Base-by-base conservation (phyloP, 2,113 vertebrate species). In the Thermophis baileyi region DNA sequence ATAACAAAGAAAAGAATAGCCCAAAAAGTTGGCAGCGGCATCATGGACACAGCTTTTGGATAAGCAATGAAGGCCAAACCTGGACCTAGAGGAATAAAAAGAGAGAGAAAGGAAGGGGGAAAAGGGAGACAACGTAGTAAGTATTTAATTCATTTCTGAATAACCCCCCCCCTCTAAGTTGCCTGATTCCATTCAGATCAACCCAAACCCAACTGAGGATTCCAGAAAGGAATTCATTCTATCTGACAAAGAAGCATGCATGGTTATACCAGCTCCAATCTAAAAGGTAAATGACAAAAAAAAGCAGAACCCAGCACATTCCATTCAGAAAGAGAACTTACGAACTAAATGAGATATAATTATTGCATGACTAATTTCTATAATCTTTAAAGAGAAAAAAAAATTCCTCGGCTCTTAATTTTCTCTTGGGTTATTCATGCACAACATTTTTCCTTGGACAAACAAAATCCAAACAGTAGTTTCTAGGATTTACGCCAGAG, bases 1-100 rank as follows among this genome's bases (percentile, higher is more conserved):
- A 99, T 99, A 97, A 99, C 99, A 96, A 99, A 99, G 97, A 99
- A 99, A 69, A 99, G 98, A 96, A 99, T 98, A 93, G 99, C 99
- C 99, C 99, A 99, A 96, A 99, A 99, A 3, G 99, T 99, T 96
- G 99, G 99, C 97, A 99, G 95, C 0, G 99, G 99, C 99, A 99
- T 99, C 99, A 99, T 99, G 46, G 99, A 99, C 96, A 99, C 99
- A 47, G 99, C 99, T 97, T 99, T 99, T 7, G 99, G 99, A 96
- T 99, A 99, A 89, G 99, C 99, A 49, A 99, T 99, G 97, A 99
- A 99, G 95, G 99, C 99, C 98, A 99, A 96, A 94, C 99, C 99
- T 25, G 99, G 99, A 98, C 99, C 99, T 99, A 97, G 95, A 95
- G 96, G 93, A 94, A 92, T 91, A 92, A 91, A 95, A 96, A 97